These are phyloP conservation scores for Platysteira castanea DNA, from an alignment of 2,113 vertebrate genomes.

Conservation along the genomic window DNA sequence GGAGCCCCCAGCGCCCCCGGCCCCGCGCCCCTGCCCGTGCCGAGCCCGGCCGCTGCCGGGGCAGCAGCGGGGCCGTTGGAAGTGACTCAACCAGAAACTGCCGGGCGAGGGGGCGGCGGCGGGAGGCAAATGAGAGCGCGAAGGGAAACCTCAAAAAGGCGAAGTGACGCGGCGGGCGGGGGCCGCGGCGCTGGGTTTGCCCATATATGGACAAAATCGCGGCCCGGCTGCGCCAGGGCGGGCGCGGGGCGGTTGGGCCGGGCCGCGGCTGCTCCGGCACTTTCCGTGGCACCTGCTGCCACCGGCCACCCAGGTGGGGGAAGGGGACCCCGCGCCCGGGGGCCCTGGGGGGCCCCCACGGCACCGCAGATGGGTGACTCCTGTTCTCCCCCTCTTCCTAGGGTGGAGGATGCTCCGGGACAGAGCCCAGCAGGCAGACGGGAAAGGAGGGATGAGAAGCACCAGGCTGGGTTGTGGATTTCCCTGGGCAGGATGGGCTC, in stretches of 20 bases:
- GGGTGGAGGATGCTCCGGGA: neutral
- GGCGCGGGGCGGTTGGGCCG: neutral
- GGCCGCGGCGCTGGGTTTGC: neutral
- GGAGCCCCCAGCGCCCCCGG: rapidly evolving
- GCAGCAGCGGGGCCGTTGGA: constrained; percentile 52
- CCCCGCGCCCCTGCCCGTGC: neutral
- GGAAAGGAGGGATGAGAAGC: neutral
- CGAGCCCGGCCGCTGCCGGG: neutral
- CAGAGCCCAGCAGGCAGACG: rapidly evolving
- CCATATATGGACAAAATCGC: constrained; percentile 73
- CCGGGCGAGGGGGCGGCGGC: neutral
- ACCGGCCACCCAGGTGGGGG: neutral
- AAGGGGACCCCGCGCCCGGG: rapidly evolving
- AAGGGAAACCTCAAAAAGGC: constrained; percentile 74
- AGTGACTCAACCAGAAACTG: constrained; percentile 79
- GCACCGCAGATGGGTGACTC: neutral
- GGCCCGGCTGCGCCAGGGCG: constrained; percentile 8
- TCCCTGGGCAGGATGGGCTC: neutral
- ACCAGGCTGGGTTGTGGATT: rapidly evolving
- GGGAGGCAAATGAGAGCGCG: constrained; percentile 41
- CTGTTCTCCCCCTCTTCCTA: neutral
- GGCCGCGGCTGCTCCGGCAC: neutral
- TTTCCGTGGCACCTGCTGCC: constrained; percentile 15
- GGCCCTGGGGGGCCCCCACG: rapidly evolving
- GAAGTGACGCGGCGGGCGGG: constrained; percentile 58